phyloP scores from a whole-genome alignment of 2,797 vertebrate genomes.

The Stomatorhinus walkeri region DNA sequence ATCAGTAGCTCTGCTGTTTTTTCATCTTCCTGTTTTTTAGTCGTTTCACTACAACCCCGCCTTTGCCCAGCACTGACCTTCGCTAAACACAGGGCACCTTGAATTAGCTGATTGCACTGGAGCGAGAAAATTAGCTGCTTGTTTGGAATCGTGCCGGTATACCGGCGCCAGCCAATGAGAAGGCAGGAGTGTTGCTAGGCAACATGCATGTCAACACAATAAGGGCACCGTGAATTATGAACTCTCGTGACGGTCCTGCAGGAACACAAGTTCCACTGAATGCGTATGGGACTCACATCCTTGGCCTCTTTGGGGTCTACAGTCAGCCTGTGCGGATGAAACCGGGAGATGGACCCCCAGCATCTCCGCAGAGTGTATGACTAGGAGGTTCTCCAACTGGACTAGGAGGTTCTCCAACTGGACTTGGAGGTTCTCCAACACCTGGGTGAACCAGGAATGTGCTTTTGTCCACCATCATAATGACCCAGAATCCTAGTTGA shows the following conservation, averaged over 20 bases:
- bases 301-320: background rate
- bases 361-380: background rate
- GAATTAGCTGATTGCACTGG: background rate
- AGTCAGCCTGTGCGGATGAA: background rate
- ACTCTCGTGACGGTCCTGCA: background rate
- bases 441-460: background rate
- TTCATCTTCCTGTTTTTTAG: background rate
- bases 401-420: background rate
- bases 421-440: background rate
- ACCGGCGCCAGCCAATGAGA: background rate
- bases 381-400: background rate
- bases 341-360: background rate
- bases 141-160: background rate
- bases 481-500: background rate
- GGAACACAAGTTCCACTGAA: background rate
- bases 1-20: background rate
- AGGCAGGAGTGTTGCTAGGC: background rate
- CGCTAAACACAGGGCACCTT: background rate
- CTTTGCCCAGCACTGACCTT: background rate
- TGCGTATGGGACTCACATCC: background rate
- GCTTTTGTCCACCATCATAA: background rate
- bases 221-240: background rate
- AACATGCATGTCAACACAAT: constrained; percentile 8
- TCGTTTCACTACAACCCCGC: background rate
- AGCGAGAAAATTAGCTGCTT: background rate